Percentiles rank a stretch among this genome's conserved stretches.
These are phyloP conservation scores for Drosophila lacertosa DNA, from an alignment of 1,140 invertebrate genomes.

Conservation along the genomic window DNA sequence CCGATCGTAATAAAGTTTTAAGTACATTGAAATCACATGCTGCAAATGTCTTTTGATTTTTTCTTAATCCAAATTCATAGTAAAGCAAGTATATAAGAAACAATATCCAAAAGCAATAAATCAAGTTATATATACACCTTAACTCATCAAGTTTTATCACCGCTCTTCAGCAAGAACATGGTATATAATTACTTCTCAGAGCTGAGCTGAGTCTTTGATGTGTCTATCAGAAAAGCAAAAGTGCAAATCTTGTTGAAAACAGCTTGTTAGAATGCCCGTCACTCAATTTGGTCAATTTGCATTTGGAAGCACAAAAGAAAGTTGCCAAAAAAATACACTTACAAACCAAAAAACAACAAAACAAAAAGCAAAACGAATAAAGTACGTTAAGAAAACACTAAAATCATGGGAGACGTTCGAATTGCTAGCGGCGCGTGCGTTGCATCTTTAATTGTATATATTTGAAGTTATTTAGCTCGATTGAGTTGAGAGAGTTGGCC, in stretches of 20 bases:
- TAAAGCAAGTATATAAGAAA: too few relatives aligned
- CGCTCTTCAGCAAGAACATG: neutral
- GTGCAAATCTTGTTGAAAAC: constrained; percentile 54
- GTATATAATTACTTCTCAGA: neutral
- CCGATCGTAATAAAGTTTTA: neutral
- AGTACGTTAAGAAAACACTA: constrained; percentile 33
- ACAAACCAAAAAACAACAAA: constrained; percentile 4
- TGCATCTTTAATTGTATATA: constrained; percentile 78
- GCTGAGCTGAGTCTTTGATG: neutral
- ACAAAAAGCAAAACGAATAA: constrained; percentile 16
- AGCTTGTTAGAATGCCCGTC: constrained; percentile 65
- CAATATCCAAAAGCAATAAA: too few relatives aligned
- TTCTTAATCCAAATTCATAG: too few relatives aligned
- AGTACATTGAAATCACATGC: too few relatives aligned
- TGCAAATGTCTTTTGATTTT: too few relatives aligned
- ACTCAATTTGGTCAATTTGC: constrained; percentile 70
- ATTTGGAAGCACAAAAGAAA: constrained; percentile 74
- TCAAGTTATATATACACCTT: too few relatives aligned
- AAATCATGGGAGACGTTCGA: constrained; percentile 40
- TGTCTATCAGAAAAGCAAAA: constrained; percentile 59
- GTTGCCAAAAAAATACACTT: constrained; percentile 59
- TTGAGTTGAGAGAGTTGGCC: constrained; percentile 31
- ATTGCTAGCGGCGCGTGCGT: constrained; percentile 63
- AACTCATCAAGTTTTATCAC: too few relatives aligned
- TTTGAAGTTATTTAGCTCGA: constrained; percentile 50